phyloP scores from a whole-genome alignment of 2,888 invertebrate genomes.

The Apamea anceps region DNA sequence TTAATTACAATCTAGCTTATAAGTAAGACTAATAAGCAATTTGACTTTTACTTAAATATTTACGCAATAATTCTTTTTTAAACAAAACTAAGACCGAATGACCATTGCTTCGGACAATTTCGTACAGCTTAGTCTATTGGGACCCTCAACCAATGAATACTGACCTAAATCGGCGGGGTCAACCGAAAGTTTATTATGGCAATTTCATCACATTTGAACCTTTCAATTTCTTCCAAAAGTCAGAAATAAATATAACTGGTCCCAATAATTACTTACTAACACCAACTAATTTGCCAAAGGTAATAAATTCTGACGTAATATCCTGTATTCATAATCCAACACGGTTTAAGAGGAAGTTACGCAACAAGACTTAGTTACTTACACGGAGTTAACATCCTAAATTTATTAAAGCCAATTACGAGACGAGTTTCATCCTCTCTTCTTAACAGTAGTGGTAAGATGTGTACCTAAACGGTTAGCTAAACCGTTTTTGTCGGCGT shows the following conservation, averaged over 20 bases:
- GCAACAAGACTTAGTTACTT: slow-evolving; percentile 19
- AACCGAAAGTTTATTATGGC: background rate
- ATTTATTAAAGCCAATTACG: slow-evolving; percentile 57
- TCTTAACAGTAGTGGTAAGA: slow-evolving; percentile 28
- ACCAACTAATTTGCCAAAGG: slow-evolving; percentile 34
- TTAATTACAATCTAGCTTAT: no score
- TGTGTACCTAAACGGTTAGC: slow-evolving; percentile 2
- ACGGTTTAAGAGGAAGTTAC: slow-evolving; percentile 44
- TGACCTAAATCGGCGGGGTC: background rate
- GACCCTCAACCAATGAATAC: background rate
- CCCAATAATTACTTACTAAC: slow-evolving; percentile 19
- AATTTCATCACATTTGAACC: background rate
- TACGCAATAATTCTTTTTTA: background rate
- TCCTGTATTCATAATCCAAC: slow-evolving; percentile 40
- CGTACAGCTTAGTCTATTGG: background rate
- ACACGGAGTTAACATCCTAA: slow-evolving; percentile 54
- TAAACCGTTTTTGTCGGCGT: slow-evolving; percentile 6
- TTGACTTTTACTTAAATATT: background rate
- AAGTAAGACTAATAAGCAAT: background rate
- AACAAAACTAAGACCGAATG: background rate
- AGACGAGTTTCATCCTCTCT: slow-evolving; percentile 43
- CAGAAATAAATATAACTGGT: background rate
- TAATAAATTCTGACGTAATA: slow-evolving; percentile 47
- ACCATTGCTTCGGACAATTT: background rate
- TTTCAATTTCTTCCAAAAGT: background rate